These are phyloP conservation scores for Oryzias celebensis DNA, from an alignment of 2,113 vertebrate genomes.

Conservation along the genomic window DNA sequence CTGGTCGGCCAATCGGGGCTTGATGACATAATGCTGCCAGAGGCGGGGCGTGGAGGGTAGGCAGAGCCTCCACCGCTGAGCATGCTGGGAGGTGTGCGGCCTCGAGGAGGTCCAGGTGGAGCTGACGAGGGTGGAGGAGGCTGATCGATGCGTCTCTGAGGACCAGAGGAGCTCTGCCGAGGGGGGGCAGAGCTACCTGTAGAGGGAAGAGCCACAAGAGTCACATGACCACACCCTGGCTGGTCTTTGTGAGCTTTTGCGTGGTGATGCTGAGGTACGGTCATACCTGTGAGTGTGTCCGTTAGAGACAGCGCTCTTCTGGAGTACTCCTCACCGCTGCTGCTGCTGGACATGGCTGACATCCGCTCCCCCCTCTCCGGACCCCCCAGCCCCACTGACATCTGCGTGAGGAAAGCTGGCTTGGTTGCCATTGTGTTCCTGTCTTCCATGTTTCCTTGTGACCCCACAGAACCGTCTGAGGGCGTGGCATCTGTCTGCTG, in stretches of 20 bases:
- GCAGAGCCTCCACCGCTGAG: conserved; percentile 74
- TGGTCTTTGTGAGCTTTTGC: neutral
- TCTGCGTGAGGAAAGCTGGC: conserved; percentile 81
- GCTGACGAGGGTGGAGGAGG: conserved; percentile 82
- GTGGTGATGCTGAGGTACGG: neutral
- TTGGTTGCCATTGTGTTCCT: conserved; percentile 70
- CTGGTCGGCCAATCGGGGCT: conserved; percentile 77
- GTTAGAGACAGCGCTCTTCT: conserved; percentile 86
- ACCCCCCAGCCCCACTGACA: conserved; percentile 58
- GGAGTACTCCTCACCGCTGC: conserved; percentile 84
- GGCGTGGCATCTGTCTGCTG: conserved; percentile 55
- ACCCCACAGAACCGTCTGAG: conserved; percentile 89
- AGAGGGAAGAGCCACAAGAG: neutral
- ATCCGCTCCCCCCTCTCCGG: conserved; percentile 48
- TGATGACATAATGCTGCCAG: conserved; percentile 88
- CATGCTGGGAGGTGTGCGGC: conserved; percentile 89
- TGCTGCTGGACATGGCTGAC: conserved; percentile 69
- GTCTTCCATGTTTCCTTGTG: conserved; percentile 89
- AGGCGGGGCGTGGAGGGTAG: conserved; percentile 88
- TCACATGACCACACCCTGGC: neutral
- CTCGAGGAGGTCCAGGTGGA: conserved; percentile 79
- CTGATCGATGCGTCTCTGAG: conserved; percentile 92
- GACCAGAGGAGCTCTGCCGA: conserved; percentile 70
- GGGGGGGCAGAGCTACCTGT: conserved; percentile 42
- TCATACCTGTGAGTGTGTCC: conserved; percentile 77